Evolutionary conservation across 2,113 vertebrate species (phyloP), one percentile per base, ranked within the genome.

Genomic region (Oostethus manadensis): DNA sequence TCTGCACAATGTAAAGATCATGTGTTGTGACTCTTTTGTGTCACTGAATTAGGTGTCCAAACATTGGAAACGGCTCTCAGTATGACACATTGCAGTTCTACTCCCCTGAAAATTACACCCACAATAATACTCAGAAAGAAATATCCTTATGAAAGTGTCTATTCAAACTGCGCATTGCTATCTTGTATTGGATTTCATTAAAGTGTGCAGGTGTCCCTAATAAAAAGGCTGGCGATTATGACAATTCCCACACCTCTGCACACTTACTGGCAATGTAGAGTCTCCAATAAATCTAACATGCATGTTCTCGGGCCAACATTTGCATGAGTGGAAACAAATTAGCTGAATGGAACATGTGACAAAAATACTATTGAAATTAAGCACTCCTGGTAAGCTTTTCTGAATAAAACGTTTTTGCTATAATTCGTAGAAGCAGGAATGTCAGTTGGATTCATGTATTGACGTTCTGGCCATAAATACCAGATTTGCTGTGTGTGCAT

Each of bases 361-460:
- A 29, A 43, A 17, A 64, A 50, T 74, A 63, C 56, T 68, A 58
- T 68, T 18, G 50, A 63, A 46, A 81, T 66, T 63, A 65, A 26
- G 46, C 51, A 46, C 10, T 20, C 26, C 29, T 64, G 50, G 10
- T 64, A 56, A 22, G 18, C 63, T 23, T 68, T 51, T 56, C 57
- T 16, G 10, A 40, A 40, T 40, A 40, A 46, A 53, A 57, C 22
- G 22, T 29, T 51, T 68, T 51, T 43, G n/a, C 51, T 42, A 58
- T 53, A 48, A 64, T 60, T 35, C 23, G 59, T 60, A 46, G 53
- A 56, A 68, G 64, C 43, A 51, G 61, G 58, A 71, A 60, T 68
- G 66, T 77, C 66, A 62, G 38, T 47, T 49, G 59, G 70, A 70
- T 76, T 70, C 70, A 70, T 66, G 64, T 42, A 57, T 60, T 53